Evolutionary conservation across 2,113 vertebrate species (phyloP).

Genomic region (Eptesicus fuscus): DNA sequence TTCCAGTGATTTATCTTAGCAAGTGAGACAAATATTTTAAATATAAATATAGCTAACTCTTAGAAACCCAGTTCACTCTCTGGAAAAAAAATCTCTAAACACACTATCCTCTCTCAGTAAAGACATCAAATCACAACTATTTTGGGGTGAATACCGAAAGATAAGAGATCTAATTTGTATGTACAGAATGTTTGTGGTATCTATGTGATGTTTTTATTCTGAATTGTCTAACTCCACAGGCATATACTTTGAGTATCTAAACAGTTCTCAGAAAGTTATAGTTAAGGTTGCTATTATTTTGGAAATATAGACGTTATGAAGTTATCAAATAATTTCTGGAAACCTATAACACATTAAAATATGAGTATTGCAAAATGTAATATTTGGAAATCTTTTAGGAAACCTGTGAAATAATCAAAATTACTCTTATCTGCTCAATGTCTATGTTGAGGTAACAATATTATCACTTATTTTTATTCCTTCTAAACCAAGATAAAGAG

Average conservation of each 20-base stretch:
- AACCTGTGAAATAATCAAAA: not conserved
- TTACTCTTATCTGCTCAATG: not conserved
- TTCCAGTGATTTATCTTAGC: conserved; percentile 31
- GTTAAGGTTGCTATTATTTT: conserved; percentile 6
- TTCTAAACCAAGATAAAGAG: not conserved
- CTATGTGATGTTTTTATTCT: not conserved
- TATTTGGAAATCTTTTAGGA: not conserved
- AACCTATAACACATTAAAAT: conserved; percentile 11
- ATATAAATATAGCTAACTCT: conserved; percentile 17
- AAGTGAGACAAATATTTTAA: conserved; percentile 38
- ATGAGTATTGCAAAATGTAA: not conserved
- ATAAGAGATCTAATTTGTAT: not conserved
- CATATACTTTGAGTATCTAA: not conserved
- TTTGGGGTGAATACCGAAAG: not conserved
- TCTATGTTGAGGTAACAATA: not conserved
- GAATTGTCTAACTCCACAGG: not conserved
- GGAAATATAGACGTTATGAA: not conserved
- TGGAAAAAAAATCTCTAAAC: not conserved
- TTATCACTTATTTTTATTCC: not conserved
- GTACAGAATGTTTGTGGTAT: not conserved
- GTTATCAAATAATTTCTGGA: not conserved
- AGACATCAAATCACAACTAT: not conserved
- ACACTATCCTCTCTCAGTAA: not conserved
- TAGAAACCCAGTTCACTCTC: not conserved
- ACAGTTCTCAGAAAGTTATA: not conserved